phyloP scores from a whole-genome alignment of 1,140 invertebrate genomes.

The Bathynomus jamesi region DNA sequence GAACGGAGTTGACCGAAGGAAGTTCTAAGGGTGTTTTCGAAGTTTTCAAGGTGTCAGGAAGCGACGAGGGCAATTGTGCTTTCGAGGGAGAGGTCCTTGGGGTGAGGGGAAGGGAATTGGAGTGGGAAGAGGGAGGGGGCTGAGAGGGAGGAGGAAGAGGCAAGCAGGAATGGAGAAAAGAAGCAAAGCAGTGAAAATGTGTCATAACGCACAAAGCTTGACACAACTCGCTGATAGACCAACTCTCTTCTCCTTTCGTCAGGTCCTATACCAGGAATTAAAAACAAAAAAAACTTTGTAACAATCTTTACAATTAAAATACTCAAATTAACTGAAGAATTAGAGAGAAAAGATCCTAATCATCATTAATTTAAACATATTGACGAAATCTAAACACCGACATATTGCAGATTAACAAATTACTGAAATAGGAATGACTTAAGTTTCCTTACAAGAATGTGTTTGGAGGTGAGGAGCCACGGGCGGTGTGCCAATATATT shows the following conservation, averaged over 20 bases:
- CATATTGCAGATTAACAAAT: too few relatives aligned
- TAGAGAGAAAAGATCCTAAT: too few relatives aligned
- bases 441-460: neutral
- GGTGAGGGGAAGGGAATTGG: neutral
- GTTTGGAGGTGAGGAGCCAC: neutral
- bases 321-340: too few relatives aligned
- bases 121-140: neutral
- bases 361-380: too few relatives aligned
- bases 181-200: neutral
- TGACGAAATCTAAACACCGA: too few relatives aligned
- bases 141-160: neutral
- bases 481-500: constrained; percentile 2
- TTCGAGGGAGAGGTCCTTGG: neutral
- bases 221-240: neutral
- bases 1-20: too few relatives aligned
- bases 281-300: neutral
- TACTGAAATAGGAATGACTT: too few relatives aligned
- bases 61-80: neutral
- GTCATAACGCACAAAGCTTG: neutral
- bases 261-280: neutral
- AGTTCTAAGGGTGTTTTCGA: neutral
- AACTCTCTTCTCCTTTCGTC: neutral
- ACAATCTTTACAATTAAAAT: neutral
- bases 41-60: neutral
- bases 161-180: neutral